These are phyloP conservation scores for Noturus placidus DNA, from an alignment of 2,113 vertebrate species.

Conservation along the genomic window DNA sequence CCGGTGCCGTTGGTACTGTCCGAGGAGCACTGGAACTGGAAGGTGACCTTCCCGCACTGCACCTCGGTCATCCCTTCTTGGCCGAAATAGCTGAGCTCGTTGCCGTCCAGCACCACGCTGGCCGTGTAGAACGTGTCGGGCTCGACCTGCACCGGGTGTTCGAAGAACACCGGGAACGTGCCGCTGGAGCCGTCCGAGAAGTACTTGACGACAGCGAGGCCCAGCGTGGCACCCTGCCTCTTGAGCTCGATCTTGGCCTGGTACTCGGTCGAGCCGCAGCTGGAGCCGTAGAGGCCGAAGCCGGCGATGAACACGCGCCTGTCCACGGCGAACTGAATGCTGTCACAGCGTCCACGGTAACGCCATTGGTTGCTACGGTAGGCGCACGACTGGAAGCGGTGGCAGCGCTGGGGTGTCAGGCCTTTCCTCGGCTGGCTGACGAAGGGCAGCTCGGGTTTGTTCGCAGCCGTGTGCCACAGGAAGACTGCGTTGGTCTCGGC, in stretches of 20 bases:
- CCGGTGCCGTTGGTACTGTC: conserved; percentile 98
- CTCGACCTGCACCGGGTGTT: conserved; percentile 95
- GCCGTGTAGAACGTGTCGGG: conserved; percentile 97
- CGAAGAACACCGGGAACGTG: conserved; percentile 93
- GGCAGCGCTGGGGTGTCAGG: conserved; percentile 89
- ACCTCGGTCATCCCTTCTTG: conserved; percentile 99
- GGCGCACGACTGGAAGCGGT: conserved; percentile 96
- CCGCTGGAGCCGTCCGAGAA: conserved; percentile 96
- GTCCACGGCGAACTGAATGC: conserved; percentile 97
- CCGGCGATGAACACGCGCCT: conserved; percentile 92
- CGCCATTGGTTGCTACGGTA: conserved; percentile 99
- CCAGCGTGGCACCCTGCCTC: conserved; percentile 86
- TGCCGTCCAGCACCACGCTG: conserved; percentile 93
- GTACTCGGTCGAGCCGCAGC: conserved; percentile 94
- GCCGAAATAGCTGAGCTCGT: conserved; percentile 97
- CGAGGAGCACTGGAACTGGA: conserved; percentile 98
- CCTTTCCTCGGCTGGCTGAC: conserved; percentile 86
- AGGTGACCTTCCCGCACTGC: conserved; percentile 95
- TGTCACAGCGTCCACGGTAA: conserved; percentile 94
- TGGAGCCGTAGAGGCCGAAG: conserved; percentile 94
- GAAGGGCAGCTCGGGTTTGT: conserved; percentile 89
- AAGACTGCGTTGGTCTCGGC: conserved; percentile 97
- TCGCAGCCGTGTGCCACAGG: conserved; percentile 94
- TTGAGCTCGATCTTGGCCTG: conserved; percentile 96
- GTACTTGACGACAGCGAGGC: conserved; percentile 90